Evolutionary conservation across 2,113 vertebrate genomes (phyloP).

Genomic region (Datnioides undecimradiatus): DNA sequence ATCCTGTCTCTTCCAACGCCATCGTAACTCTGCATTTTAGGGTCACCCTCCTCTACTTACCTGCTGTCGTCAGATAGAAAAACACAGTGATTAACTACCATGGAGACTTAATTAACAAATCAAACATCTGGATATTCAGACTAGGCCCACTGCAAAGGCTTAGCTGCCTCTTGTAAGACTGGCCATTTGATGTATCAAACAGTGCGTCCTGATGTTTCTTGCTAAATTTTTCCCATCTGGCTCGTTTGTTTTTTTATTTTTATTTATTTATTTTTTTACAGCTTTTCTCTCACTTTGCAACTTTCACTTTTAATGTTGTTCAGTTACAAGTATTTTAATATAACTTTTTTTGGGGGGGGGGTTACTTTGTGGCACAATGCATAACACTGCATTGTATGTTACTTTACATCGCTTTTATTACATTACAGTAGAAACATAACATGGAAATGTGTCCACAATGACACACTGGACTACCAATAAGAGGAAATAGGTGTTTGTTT

Average conservation of each 20-base stretch:
- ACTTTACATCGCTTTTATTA: too few relatives aligned
- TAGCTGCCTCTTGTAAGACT: slow-evolving; percentile 57
- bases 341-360: not conserved
- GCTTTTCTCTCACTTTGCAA: slow-evolving; percentile 18
- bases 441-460: not conserved
- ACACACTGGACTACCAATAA: not conserved
- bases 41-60: slow-evolving; percentile 62
- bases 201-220: slow-evolving; percentile 64
- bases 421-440: not conserved
- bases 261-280: not conserved
- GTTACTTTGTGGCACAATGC: not conserved
- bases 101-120: slow-evolving; percentile 85
- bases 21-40: slow-evolving; percentile 43
- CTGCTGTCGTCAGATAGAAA: slow-evolving; percentile 71
- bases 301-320: slow-evolving; percentile 27
- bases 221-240: slow-evolving; percentile 68
- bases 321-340: slow-evolving; percentile 3
- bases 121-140: slow-evolving; percentile 84
- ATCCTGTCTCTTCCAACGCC: slow-evolving; percentile 26
- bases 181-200: slow-evolving; percentile 75
- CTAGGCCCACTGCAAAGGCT: slow-evolving; percentile 58
- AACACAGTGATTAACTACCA: slow-evolving; percentile 72
- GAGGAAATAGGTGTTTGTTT: too few relatives aligned
- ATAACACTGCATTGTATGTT: too few relatives aligned
- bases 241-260: slow-evolving; percentile 40